Evolutionary conservation across 1,140 invertebrate genomes (phyloP).

Genomic region (Leptestheria dahalacensis): DNA sequence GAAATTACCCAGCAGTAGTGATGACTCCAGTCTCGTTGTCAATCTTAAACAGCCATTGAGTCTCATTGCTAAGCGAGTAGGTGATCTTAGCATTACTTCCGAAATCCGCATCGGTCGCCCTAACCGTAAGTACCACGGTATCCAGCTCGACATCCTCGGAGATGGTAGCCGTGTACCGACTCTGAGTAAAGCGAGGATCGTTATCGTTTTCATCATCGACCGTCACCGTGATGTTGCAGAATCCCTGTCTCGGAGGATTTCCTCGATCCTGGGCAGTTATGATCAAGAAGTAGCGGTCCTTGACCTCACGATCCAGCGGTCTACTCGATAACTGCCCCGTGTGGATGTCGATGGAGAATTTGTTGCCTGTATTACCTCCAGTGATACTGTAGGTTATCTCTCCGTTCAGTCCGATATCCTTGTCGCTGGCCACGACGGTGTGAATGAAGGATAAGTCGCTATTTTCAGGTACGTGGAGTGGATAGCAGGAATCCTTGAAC

Average conservation of each 20-base stretch:
- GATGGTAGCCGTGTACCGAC: conserved; percentile 49
- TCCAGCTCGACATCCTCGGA: conserved; percentile 59
- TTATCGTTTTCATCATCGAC: conserved; percentile 91
- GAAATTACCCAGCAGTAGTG: conserved; percentile 76
- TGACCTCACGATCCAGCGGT: conserved; percentile 68
- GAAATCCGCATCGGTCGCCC: conserved; percentile 73
- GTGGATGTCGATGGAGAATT: conserved; percentile 63
- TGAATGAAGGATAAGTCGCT: conserved; percentile 65
- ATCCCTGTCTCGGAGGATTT: conserved; percentile 41
- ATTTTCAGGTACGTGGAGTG: conserved; percentile 71
- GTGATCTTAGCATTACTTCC: conserved; percentile 74
- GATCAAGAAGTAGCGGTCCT: conserved; percentile 57
- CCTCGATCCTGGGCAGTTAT: conserved; percentile 71
- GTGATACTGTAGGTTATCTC: conserved; percentile 71
- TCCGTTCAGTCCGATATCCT: conserved; percentile 66
- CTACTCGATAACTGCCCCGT: conserved; percentile 63
- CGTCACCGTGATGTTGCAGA: conserved; percentile 62
- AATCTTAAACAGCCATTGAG: conserved; percentile 77
- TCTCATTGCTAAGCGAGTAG: conserved; percentile 82
- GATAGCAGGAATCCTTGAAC: conserved; percentile 70
- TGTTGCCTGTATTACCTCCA: conserved; percentile 68
- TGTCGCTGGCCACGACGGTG: conserved; percentile 71
- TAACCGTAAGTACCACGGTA: conserved; percentile 65
- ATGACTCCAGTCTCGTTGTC: conserved; percentile 83
- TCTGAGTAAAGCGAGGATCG: conserved; percentile 43